Base-by-base conservation (phyloP, 2,888 invertebrate species). In the Pseudoips prasinana region DNA sequence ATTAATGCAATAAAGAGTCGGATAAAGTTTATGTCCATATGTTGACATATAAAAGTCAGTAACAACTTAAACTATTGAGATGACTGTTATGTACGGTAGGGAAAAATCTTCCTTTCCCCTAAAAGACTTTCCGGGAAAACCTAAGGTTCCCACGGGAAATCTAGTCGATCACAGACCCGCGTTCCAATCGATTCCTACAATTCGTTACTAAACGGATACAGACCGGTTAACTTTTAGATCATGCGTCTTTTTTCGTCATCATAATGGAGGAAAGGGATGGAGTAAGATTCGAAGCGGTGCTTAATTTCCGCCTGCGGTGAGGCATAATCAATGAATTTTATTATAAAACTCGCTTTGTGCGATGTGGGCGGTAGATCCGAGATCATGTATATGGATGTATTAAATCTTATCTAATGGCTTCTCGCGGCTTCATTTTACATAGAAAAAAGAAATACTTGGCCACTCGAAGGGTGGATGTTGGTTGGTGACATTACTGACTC, bases 301-400 rank as follows among this genome's bases (percentile, higher is more conserved):
- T 46, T 54, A 54, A 57, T 58, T 54, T 60, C 54, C 41, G 43
- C 55, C 46, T 53, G 47, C 37, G 46, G 51, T 46, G 45, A 56
- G 38, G 26, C 43, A 36, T 57, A 62, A 61, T 56, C 49, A 48
- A 59, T 61, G 47, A 40, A 24, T 40, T 57, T 53, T 50, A 50
- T 55, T 45, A 41, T 32, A 29, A 47, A 52, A 41, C 29, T 31
- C 22, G 41, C 36, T 58, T 47, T 39, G 39, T 43, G 24, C 52
- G 31, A 45, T 47, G 56, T 58, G 51, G 56, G 52, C 29, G 56
- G 59, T 39, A 2, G 28, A 39, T 8, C 24, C 7, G 14, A 38
- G 27, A 32, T 27, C 37, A 46, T 29, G 33, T 57, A 37, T 35
- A 48, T 35, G 29, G 39, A 23, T 28, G 31, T 33, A 8, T 39